Evolutionary conservation across 1,140 invertebrate genomes (phyloP), one percentile per base, ranked within the genome.

Genomic region (Delia radicum): DNA sequence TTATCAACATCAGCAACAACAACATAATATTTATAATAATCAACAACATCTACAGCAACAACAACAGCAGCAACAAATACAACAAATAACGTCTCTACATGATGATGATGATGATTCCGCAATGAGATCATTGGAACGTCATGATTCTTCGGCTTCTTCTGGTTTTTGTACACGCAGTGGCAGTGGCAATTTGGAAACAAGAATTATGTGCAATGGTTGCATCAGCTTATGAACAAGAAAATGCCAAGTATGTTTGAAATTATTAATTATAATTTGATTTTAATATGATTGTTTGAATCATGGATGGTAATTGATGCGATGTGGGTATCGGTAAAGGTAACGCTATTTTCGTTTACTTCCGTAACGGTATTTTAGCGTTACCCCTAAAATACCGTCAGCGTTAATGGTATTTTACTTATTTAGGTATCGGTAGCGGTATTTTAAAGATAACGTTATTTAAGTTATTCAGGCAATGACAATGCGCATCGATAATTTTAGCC

Each of bases 171-270:
- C 74, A 31, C 61, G 67, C 18, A 74, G 71, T 26, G 42, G 67
- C 28, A 73, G 63, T 27, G 46, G 48, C 12, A 82, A 81, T 27
- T 73, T 83, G 83, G 81, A 85, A n/a, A 61, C 79, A 78, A 73
- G 80, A 84, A 46, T 85, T 84, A 74, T 84, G 82, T 61, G 83
- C 82, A 7, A 83, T 85, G 81, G 82, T 85, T 69, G 81, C 82
- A 12, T 80, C 81, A 24, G 80, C 81, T 62, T 85, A 81, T 76
- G 78, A 82, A 63, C 81, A 79, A 37, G 81, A 85, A 63, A 75
- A 78, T 63, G 78, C 80, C 75, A 80, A 79, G 80, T 81, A 77
- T 82, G 83, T 84, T n/a, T 55, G 48, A 18, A 55, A 55, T 55
- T 55, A 55, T 7, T 18, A 55, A 21, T 15, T 55, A 6, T 18